Evolutionary conservation across 2,797 vertebrate species (phyloP).

Genomic region (Oreochromis grahami): DNA sequence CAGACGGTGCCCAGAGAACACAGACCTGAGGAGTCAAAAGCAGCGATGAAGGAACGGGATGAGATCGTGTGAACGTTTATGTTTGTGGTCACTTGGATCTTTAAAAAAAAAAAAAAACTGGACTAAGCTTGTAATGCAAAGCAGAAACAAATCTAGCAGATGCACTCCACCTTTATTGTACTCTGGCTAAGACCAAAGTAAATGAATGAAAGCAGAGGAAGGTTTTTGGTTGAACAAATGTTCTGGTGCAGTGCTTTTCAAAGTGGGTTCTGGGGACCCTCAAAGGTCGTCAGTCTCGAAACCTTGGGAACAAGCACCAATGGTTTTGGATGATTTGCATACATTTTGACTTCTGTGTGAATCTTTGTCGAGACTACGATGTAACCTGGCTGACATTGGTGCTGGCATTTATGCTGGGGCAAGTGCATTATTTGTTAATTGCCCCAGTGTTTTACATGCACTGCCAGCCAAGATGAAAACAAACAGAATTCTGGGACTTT

Average conservation of each 20-base stretch:
- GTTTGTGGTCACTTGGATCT: background rate
- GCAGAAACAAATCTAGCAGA: background rate
- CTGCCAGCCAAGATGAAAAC: background rate
- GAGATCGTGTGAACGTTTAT: background rate
- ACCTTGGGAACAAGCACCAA: background rate
- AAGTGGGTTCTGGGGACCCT: background rate
- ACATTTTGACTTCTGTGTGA: background rate
- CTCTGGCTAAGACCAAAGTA: background rate
- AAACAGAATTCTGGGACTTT: background rate
- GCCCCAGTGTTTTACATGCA: background rate
- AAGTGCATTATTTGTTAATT: background rate
- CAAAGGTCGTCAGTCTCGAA: background rate
- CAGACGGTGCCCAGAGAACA: slow-evolving; percentile 88
- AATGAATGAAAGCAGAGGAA: background rate
- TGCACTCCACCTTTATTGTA: background rate
- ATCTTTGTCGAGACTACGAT: background rate
- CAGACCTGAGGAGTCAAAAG: slow-evolving; percentile 72
- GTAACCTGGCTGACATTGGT: background rate
- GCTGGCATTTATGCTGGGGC: background rate
- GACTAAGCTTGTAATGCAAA: background rate
- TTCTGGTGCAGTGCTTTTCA: background rate
- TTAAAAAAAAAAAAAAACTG: background rate
- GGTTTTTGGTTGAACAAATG: background rate
- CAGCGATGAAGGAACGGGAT: background rate
- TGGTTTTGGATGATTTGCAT: background rate